These are phyloP conservation scores for Psammodynastes pulverulentus DNA, from an alignment of 2,113 vertebrate species.

Conservation along the genomic window DNA sequence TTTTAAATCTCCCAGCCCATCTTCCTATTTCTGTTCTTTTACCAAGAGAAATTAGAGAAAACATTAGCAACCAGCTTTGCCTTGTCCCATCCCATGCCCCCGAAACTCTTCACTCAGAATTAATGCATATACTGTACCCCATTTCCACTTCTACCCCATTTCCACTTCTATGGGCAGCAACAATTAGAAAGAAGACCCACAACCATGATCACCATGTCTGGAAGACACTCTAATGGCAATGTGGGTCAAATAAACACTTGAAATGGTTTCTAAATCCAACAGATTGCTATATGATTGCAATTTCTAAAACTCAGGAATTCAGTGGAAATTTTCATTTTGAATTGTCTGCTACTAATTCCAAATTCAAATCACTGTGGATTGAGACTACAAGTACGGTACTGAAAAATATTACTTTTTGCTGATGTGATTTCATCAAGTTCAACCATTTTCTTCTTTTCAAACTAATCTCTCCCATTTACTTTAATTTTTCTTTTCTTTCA, in stretches of 20 bases:
- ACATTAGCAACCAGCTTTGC: background rate
- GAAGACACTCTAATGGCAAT: background rate
- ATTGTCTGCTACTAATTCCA: background rate
- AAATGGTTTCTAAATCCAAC: background rate
- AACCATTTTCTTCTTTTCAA: background rate
- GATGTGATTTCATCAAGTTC: background rate
- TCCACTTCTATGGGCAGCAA: background rate
- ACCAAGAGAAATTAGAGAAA: background rate
- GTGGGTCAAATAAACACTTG: background rate
- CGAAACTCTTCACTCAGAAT: background rate
- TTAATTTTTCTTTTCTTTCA: background rate
- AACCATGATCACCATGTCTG: background rate
- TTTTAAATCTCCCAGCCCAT: background rate
- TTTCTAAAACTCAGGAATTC: background rate
- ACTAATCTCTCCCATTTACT: background rate
- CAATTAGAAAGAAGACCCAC: background rate
- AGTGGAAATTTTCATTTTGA: background rate
- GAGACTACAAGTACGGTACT: background rate
- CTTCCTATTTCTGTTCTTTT: background rate
- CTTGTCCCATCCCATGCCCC: background rate
- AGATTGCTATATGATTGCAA: background rate
- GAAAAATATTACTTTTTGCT: background rate
- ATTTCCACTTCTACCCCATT: background rate
- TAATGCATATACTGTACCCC: background rate
- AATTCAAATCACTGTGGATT: background rate